Evolutionary conservation across 2,797 vertebrate genomes (phyloP), one percentile per base, ranked within the genome.

Genomic region (Helarctos malayanus): DNA sequence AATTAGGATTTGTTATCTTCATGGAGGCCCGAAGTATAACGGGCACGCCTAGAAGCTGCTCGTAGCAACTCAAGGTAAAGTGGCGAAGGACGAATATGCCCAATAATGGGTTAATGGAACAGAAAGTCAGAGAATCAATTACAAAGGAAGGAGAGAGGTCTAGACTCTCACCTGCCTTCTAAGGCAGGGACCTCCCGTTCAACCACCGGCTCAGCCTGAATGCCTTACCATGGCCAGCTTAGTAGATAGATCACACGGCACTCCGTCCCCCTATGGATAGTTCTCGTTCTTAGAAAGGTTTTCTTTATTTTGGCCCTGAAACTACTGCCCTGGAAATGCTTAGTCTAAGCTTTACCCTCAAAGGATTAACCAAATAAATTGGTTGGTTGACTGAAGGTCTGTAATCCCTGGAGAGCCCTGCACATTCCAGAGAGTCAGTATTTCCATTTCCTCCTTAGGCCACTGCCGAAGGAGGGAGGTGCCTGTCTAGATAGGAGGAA

Each of bases 341-440:
- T 85, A 65, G 83, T 96, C 65, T 90, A 92, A 83, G 75, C 81
- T 89, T 95, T 94, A 73, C 32, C 57, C 63, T 95, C 76, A 65
- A 68, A 87, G 45, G 69, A 79, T 73, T 91, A 86, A 91, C 47
- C 57, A 89, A 83, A 92, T 81, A 61, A 63, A 94, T 5, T 11
- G 52, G 38, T 41, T 86, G 45, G 56, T 68, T 94, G 94, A 89
- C 75, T 69, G 69, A 84, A 92, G 79, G 38, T 68, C 61, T 94
- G 4, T 59, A 93, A 52, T 95, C 47, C 75, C 81, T 49, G 56
- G 82, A 87, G 47, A 94, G n/a, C 7, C 8, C 25, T 68, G 27
- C 13, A 3, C 61, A 71, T 97, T 94, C 84, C 73, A 82, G 49
- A 75, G 27, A 1, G 9, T 45, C 32, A 56, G n/a, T 5, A 25